Evolutionary conservation across 2,797 vertebrate genomes (phyloP).

Genomic region (Pyrocephalus nanus): DNA sequence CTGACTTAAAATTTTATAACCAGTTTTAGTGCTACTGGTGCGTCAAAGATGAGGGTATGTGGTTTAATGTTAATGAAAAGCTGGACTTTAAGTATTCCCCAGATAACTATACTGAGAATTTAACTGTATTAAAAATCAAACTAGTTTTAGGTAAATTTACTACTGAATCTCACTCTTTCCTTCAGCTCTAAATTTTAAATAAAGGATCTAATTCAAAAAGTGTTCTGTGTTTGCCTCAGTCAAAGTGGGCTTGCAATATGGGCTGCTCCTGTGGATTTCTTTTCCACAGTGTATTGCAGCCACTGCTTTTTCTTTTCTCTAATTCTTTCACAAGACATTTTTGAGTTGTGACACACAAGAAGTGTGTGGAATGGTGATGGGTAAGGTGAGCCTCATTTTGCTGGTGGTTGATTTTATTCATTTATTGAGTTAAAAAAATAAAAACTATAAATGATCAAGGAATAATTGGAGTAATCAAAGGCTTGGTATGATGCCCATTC

Average conservation of each 20-base stretch:
- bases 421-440: background rate
- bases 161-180: background rate
- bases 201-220: background rate
- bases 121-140: background rate
- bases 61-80: background rate
- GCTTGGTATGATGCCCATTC: accelerated
- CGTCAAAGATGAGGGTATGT: background rate
- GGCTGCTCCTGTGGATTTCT: background rate
- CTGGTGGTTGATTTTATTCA: background rate
- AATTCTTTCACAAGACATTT: background rate
- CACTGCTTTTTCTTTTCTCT: background rate
- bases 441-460: background rate
- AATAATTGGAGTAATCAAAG: background rate
- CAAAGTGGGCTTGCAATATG: accelerated
- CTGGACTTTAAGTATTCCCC: background rate
- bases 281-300: background rate
- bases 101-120: background rate
- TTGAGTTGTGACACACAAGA: background rate
- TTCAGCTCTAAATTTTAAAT: background rate
- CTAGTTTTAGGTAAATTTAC: background rate
- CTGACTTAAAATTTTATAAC: constrained; percentile 11
- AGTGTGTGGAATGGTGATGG: accelerated
- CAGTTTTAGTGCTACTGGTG: background rate
- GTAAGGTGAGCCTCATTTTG: background rate
- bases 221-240: background rate